Evolutionary conservation across 2,888 invertebrate genomes (phyloP), one percentile per base, ranked within the genome.

Genomic region (Rhingia rostrata): DNA sequence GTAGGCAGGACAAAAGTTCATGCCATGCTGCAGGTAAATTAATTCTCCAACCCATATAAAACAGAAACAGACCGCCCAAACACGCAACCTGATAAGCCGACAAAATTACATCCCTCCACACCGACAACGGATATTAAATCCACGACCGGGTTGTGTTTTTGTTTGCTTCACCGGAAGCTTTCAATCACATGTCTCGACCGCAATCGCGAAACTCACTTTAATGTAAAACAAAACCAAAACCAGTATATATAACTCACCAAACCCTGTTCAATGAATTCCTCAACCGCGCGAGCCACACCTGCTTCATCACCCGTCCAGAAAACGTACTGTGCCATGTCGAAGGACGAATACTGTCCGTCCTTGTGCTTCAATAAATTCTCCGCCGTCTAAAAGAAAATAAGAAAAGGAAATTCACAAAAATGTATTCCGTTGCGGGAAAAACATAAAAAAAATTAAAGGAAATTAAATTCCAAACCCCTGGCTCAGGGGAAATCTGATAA

Each of bases 221-320:
- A 41, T 35, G 43, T 67, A 54, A 35, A 33, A 33, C 14, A 39
- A 39, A 49, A 63, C 7, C 6, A 51, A 67, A 7, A 10, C 53
- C 30, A 43, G 30, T 14, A 30, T 5, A 10, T 37, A 35, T 45
- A 56, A 47, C 93, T 92, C 91, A 96, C 96, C 93, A 95, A 90
- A 87, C 95, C 95, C 87, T 95, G 95, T 87, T 95, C 94, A 14
- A 96, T 93, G 88, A 96, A 95, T 87, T 96, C 95, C 88, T 96
- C 95, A 30, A 96, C 94, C 9, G 96, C 95, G 5, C 94, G 91
- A 0, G 95, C 95, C 0, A 96, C 96, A 5, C 96, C 95, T 64
- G 94, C 94, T 89, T 96, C 96, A 89, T 96, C 96, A 0, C 96
- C 96, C 0, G 96, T 96, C 95, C 95, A 95, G 90, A 95, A 95